Conservation (phyloP, 2,797 vertebrate species). For the Muscicapa striata region DNA sequence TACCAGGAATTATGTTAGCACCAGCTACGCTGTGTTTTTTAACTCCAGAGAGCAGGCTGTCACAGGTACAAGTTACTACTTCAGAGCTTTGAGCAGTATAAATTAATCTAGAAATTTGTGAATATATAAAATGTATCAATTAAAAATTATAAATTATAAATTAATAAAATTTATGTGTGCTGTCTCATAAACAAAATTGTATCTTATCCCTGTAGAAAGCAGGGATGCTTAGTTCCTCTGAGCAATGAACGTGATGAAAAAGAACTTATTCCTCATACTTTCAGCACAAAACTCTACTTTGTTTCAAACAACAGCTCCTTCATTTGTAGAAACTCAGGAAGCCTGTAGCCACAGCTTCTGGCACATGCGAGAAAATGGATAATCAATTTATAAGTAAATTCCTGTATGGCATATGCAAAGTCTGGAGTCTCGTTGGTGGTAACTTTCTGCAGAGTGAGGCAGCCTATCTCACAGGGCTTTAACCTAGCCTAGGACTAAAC, state of each 20-base stretch:
- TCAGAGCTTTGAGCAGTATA: background rate
- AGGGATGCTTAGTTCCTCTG: background rate
- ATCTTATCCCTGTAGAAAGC: background rate
- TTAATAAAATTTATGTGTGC: background rate
- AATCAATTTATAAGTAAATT: background rate
- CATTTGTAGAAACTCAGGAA: background rate
- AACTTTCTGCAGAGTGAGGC: background rate
- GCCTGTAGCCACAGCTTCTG: background rate
- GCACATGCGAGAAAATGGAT: background rate
- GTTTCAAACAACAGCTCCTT: background rate
- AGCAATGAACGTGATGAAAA: background rate
- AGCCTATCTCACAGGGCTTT: background rate
- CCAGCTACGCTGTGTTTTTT: background rate
- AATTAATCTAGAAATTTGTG: background rate
- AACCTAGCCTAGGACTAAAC: background rate
- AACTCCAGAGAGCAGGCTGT: background rate
- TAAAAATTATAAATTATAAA: background rate
- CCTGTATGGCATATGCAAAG: background rate
- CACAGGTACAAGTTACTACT: background rate
- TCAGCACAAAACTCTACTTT: background rate
- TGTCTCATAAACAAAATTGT: background rate
- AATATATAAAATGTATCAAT: background rate
- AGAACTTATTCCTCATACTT: background rate
- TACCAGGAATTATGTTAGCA: background rate
- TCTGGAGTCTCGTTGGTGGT: fast-evolving